Conservation (phyloP, 2,113 vertebrate genomes). For the Chaetodon auriga region DNA sequence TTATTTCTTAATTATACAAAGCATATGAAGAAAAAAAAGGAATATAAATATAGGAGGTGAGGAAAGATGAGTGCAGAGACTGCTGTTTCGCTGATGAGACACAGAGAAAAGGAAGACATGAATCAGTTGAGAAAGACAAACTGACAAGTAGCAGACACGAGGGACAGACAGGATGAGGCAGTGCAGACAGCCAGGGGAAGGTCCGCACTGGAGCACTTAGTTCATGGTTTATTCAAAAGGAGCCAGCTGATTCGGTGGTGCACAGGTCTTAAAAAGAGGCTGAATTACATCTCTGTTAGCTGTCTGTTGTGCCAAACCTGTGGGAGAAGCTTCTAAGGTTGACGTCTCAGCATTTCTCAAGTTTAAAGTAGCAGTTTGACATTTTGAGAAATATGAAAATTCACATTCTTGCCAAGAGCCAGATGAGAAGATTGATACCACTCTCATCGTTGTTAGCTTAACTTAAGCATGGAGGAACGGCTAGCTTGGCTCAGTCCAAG, state of each 20-base stretch:
- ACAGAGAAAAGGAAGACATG: conserved; percentile 7
- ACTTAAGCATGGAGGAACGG: background rate
- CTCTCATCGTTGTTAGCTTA: background rate
- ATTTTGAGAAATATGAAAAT: background rate
- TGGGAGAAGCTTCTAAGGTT: background rate
- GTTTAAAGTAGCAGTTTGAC: background rate
- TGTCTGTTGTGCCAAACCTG: background rate
- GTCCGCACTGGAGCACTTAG: conserved; percentile 17
- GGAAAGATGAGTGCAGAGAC: conserved; percentile 3
- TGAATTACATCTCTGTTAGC: conserved; percentile 7
- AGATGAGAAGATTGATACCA: background rate
- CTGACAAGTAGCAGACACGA: conserved; percentile 17
- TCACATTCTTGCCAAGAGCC: background rate
- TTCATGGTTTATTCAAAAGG: conserved; percentile 62
- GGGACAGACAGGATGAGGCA: conserved; percentile 1
- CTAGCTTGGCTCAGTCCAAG: background rate
- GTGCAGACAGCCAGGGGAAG: conserved; percentile 22
- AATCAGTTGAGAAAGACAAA: conserved; percentile 6
- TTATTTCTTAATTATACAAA: no score
- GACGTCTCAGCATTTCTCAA: background rate
- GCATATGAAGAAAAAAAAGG: no score
- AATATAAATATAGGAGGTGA: background rate
- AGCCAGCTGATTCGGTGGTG: conserved; percentile 31
- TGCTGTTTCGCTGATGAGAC: background rate
- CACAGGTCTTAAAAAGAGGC: conserved; percentile 6